Evolutionary conservation across 1,140 invertebrate species (phyloP).

Genomic region (Idris sp.): DNA sequence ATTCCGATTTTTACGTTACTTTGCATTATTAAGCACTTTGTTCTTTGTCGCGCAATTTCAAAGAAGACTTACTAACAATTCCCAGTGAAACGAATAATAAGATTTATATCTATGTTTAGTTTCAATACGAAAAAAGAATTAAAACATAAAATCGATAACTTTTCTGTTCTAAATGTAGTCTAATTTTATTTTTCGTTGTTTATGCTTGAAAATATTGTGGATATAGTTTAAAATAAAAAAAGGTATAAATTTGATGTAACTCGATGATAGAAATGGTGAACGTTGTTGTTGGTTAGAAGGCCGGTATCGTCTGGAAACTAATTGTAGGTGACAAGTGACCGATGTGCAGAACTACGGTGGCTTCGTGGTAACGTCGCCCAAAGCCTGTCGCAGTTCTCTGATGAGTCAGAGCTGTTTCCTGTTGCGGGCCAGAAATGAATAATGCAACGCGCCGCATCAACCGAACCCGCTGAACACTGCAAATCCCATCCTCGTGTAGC

Average conservation of each 20-base stretch:
- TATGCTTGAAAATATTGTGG: too few species aligned
- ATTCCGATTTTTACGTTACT: conserved; percentile 23
- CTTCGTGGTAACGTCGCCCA: conserved; percentile 64
- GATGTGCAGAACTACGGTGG: conserved; percentile 49
- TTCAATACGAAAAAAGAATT: too few species aligned
- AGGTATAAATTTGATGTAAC: too few species aligned
- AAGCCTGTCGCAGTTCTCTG: conserved; percentile 63
- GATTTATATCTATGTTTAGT: too few species aligned
- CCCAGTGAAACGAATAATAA: not conserved
- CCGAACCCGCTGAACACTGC: conserved; percentile 66
- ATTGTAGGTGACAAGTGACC: conserved; percentile 67
- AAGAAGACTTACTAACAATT: not conserved
- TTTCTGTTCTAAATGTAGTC: too few species aligned
- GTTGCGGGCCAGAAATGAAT: conserved; percentile 71
- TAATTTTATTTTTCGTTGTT: too few species aligned
- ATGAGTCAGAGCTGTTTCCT: conserved; percentile 63
- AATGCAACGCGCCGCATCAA: conserved; percentile 74
- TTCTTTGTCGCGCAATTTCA: conserved; percentile 1
- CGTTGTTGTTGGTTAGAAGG: conserved; percentile 20
- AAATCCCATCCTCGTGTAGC: conserved; percentile 69
- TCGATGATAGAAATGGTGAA: conserved; percentile 7
- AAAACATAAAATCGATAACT: too few species aligned
- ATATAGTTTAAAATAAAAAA: too few species aligned
- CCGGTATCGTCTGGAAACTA: conserved; percentile 52
- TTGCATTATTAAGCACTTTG: conserved; percentile 26